Conservation (phyloP, 1,140 invertebrate genomes). For the Campoletis sonorensis region DNA sequence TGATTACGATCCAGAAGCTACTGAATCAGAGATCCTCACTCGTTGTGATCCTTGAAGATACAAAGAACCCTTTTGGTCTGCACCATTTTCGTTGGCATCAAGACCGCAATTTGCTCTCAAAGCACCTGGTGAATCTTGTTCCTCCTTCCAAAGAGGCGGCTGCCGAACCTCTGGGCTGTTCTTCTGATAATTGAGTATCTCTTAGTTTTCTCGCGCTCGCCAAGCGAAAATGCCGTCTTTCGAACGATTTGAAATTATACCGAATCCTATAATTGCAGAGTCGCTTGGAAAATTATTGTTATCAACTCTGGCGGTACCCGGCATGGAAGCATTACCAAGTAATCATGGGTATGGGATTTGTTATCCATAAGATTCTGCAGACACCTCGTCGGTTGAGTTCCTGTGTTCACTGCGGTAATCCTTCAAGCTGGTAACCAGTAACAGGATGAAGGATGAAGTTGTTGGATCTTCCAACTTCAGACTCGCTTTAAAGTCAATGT, state of each 20-base stretch:
- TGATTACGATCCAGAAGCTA: not conserved
- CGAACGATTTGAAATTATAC: conserved; percentile 45
- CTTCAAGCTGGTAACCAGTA: not conserved
- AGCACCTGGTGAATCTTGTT: conserved; percentile 57
- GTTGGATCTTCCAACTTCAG: not conserved
- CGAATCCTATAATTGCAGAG: conserved; percentile 51
- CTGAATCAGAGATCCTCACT: not conserved
- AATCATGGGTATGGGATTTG: not conserved
- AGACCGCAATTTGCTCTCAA: conserved; percentile 62
- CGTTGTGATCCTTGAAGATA: conserved; percentile 17
- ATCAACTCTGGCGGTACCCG: not conserved
- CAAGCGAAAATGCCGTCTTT: not conserved
- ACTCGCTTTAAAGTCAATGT: no score
- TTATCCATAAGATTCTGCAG: not conserved
- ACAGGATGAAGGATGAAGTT: conserved; percentile 18
- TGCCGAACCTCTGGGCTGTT: not conserved
- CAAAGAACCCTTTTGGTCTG: not conserved
- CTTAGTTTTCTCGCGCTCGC: conserved; percentile 3
- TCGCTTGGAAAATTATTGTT: conserved; percentile 48
- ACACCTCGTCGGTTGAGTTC: not conserved
- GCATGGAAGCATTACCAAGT: conserved; percentile 15
- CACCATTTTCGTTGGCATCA: conserved; percentile 59
- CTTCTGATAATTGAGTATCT: conserved; percentile 44
- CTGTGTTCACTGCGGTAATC: not conserved
- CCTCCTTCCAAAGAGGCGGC: not conserved